Percentiles rank a stretch among this genome's conserved stretches.
phyloP scores from a whole-genome alignment of 2,888 invertebrate species.

The Parochlus steinenii region DNA sequence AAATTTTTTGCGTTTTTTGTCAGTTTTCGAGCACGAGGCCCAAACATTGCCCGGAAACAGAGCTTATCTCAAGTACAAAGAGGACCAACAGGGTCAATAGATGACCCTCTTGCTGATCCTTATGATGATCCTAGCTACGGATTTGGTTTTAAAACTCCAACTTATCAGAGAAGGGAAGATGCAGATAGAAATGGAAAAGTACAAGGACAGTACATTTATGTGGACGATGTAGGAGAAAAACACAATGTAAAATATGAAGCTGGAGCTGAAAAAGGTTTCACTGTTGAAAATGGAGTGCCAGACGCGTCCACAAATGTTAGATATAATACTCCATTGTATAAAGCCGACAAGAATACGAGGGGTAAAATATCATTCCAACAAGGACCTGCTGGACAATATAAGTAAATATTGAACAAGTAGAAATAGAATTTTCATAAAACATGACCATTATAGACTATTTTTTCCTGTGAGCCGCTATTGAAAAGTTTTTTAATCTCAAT shows the following conservation, averaged over 20 bases:
- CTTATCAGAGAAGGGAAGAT: constrained; percentile 49
- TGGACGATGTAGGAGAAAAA: constrained; percentile 58
- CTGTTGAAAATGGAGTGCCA: constrained; percentile 53
- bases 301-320: constrained; percentile 43
- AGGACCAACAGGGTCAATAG: constrained; percentile 47
- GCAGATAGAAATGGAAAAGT: constrained; percentile 38
- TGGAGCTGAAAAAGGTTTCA: constrained; percentile 57
- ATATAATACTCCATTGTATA: constrained; percentile 43
- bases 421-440: constrained; percentile 6
- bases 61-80: constrained; percentile 50
- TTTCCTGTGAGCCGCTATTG: too few relatives aligned
- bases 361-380: constrained; percentile 56
- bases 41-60: constrained; percentile 53
- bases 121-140: constrained; percentile 61
- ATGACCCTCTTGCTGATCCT: constrained; percentile 58
- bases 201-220: constrained; percentile 48
- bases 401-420: constrained; percentile 25
- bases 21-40: constrained; percentile 59
- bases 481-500: too few relatives aligned
- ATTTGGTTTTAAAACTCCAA: constrained; percentile 48
- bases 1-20: not conserved
- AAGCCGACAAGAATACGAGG: constrained; percentile 44
- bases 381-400: constrained; percentile 55
- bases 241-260: constrained; percentile 63
- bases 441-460: too few relatives aligned